phyloP scores from a whole-genome alignment of 1,140 invertebrate species.

The Drosophila serrata region DNA sequence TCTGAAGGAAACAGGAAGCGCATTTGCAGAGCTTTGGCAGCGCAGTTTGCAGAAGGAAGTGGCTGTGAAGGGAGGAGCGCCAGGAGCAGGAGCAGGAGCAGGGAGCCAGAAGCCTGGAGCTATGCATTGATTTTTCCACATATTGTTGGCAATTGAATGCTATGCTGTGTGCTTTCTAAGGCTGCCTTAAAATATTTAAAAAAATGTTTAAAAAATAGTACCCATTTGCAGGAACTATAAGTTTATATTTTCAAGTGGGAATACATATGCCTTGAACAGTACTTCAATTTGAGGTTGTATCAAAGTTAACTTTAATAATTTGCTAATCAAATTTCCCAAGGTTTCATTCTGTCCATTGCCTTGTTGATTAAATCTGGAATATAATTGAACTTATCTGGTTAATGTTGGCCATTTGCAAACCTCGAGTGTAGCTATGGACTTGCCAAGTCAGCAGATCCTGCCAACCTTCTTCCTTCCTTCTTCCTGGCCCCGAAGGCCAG shows the following conservation, averaged over 20 bases:
- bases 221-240: too few species aligned
- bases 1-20: conserved; percentile 74
- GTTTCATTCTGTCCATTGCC: background rate
- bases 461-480: background rate
- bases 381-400: conserved; percentile 1
- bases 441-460: conserved; percentile 1
- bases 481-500: conserved; percentile 13
- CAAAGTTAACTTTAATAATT: background rate
- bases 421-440: conserved; percentile 14
- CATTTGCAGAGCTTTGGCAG: conserved; percentile 65
- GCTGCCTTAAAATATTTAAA: background rate
- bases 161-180: background rate
- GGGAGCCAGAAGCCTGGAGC: conserved; percentile 35
- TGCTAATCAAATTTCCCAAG: background rate
- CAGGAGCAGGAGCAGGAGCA: background rate
- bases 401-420: background rate
- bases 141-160: conserved; percentile 60
- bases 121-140: conserved; percentile 73
- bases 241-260: too few species aligned
- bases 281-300: background rate
- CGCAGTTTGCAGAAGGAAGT: conserved; percentile 20
- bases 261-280: background rate
- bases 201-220: too few species aligned
- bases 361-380: background rate
- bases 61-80: background rate